These are phyloP conservation scores for Ophraella communa DNA, from an alignment of 2,888 invertebrate genomes.

Conservation along the genomic window DNA sequence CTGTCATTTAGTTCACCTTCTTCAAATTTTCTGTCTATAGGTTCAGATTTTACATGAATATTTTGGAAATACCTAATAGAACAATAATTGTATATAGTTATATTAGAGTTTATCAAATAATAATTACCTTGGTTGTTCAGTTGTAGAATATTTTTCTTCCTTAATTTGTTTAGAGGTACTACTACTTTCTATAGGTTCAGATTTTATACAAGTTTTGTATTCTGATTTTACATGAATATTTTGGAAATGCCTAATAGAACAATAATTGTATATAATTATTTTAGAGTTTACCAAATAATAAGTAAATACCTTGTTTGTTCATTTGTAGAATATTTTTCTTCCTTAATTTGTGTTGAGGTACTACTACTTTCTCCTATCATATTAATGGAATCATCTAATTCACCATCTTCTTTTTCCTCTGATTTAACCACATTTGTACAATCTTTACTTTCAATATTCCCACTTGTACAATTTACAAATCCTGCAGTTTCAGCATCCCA, in stretches of 20 bases:
- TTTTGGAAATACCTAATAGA: conserved; percentile 13
- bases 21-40: neutral
- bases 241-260: conserved; percentile 10
- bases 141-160: neutral
- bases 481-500: conserved; percentile 39
- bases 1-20: neutral
- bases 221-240: conserved; percentile 1
- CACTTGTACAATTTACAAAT: neutral
- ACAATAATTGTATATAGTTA: neutral
- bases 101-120: neutral
- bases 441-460: neutral
- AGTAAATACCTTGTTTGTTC: neutral
- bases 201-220: no score
- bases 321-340: neutral
- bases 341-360: neutral
- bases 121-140: neutral
- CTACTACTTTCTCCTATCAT: neutral
- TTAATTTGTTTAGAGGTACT: neutral
- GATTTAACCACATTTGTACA: neutral
- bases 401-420: conserved; percentile 11
- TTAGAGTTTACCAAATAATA: neutral
- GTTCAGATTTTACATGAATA: neutral
- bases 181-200: neutral
- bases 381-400: conserved; percentile 4
- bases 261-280: neutral